Evolutionary conservation across 2,113 vertebrate species (phyloP).

Genomic region (Lynx canadensis): DNA sequence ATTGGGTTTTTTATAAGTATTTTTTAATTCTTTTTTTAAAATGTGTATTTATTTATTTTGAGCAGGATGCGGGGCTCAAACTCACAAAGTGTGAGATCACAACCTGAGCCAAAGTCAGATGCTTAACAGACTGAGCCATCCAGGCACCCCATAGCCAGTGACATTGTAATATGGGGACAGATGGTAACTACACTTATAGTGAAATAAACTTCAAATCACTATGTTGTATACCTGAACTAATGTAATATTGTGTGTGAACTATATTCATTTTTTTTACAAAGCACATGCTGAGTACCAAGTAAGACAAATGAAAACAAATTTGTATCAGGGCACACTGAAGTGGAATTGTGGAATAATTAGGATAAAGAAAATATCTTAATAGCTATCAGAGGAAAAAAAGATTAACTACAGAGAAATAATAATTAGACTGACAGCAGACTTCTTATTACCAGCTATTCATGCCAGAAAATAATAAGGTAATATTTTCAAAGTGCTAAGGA

Average conservation of each 20-base stretch:
- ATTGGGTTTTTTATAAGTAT: too few species aligned
- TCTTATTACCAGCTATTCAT: not conserved
- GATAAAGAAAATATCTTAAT: not conserved
- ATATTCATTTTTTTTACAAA: not conserved
- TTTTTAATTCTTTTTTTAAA: too few species aligned
- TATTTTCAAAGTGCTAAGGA: conserved; percentile 12
- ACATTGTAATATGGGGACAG: not conserved
- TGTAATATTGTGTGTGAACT: not conserved
- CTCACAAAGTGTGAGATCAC: too few species aligned
- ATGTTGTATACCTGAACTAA: not conserved
- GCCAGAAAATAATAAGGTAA: not conserved
- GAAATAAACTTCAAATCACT: not conserved
- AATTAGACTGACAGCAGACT: not conserved
- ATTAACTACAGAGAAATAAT: not conserved
- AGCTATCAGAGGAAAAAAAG: not conserved
- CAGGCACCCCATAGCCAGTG: not conserved
- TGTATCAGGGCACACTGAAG: not conserved
- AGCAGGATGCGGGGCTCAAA: too few species aligned
- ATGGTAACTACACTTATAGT: not conserved
- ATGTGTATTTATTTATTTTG: too few species aligned
- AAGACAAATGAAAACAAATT: not conserved
- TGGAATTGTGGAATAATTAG: not conserved
- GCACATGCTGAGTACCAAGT: not conserved
- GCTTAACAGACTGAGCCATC: too few species aligned
- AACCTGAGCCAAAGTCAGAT: too few species aligned